These are phyloP conservation scores for Arge pagana DNA, from an alignment of 2,888 invertebrate genomes.

Conservation along the genomic window DNA sequence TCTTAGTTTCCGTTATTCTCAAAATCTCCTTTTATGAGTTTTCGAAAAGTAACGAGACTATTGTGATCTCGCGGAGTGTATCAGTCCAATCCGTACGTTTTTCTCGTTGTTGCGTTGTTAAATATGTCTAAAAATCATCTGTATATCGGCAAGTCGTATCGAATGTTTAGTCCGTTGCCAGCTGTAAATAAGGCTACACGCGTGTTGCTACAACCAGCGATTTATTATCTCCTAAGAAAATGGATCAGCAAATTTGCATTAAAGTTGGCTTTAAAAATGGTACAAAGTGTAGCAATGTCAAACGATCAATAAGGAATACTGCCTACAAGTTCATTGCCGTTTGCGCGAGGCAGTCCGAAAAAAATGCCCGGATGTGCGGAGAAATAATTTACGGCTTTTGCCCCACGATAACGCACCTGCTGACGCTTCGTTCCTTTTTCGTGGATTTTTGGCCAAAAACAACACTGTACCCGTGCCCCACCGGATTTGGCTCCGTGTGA, in stretches of 20 bases:
- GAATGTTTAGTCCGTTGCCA: too few relatives aligned
- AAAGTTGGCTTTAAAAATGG: background rate
- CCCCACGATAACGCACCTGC: constrained; percentile 3
- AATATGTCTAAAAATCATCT: too few relatives aligned
- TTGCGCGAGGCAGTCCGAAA: background rate
- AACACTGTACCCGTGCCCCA: background rate
- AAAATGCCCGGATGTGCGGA: background rate
- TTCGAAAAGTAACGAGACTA: too few relatives aligned
- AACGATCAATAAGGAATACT: background rate
- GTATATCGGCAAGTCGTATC: too few relatives aligned
- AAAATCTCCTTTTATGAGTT: too few relatives aligned
- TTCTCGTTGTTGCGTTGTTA: too few relatives aligned
- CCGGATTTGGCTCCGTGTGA: background rate
- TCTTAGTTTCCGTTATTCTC: too few relatives aligned
- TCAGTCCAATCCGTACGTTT: too few relatives aligned
- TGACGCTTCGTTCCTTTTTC: constrained; percentile 6
- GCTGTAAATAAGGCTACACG: too few relatives aligned
- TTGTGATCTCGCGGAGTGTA: too few relatives aligned
- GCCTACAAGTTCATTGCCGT: background rate
- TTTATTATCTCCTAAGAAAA: too few relatives aligned
- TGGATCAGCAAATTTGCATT: background rate
- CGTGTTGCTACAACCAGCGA: too few relatives aligned
- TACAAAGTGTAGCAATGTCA: background rate
- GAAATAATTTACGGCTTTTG: constrained; percentile 8
- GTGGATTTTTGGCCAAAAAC: background rate